Conservation (phyloP, 2,888 invertebrate species). For the Rhingia rostrata region DNA sequence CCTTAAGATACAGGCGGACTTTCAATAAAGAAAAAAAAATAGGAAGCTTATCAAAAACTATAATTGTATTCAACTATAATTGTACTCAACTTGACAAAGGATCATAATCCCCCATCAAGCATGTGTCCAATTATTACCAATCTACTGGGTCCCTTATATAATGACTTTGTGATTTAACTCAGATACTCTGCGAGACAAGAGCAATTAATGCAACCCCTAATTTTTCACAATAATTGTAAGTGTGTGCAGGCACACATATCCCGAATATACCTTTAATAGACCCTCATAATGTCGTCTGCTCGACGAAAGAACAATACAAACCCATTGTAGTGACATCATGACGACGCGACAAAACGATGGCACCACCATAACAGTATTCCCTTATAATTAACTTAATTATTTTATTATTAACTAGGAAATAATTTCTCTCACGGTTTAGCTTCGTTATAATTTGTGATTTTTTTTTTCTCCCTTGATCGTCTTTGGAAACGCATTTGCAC, state of each 20-base stretch:
- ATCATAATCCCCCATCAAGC: too few species aligned
- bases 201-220: slow-evolving; percentile 43
- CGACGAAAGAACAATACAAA: slow-evolving; percentile 2
- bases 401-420: slow-evolving; percentile 70
- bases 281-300: slow-evolving; percentile 59
- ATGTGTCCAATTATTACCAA: too few species aligned
- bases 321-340: slow-evolving; percentile 27
- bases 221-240: slow-evolving; percentile 23
- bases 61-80: too few species aligned
- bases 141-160: too few species aligned
- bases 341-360: slow-evolving; percentile 11
- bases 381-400: slow-evolving; percentile 71
- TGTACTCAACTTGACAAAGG: too few species aligned
- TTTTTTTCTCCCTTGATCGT: neutral
- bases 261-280: slow-evolving; percentile 7
- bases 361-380: slow-evolving; percentile 59
- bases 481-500: slow-evolving; percentile 52
- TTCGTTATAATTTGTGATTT: slow-evolving; percentile 64
- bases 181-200: too few species aligned
- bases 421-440: slow-evolving; percentile 65
- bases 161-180: too few species aligned
- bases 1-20: too few species aligned
- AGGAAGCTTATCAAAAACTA: too few species aligned
- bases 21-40: too few species aligned
- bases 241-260: slow-evolving; percentile 1